Base-by-base conservation (phyloP, 2,113 vertebrate genomes). In the Protomyctophum bolini region DNA sequence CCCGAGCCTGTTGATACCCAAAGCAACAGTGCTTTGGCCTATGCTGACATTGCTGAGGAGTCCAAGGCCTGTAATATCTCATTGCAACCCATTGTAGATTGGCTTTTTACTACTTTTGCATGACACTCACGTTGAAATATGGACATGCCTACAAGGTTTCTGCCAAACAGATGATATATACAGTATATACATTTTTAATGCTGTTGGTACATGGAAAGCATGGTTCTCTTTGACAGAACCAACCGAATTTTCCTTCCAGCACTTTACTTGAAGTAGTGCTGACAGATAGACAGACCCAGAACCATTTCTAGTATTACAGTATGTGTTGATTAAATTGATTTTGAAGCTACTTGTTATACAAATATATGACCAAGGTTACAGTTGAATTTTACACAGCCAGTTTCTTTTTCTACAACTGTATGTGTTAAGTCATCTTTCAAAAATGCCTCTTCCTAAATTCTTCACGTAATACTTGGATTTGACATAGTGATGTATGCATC, bases 361-460 rank as follows among this genome's bases (percentile, higher is more conserved):
- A 47, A n/a, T 47, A 0, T 68, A n/a, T 63, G 68, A 56, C 14
- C 10, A 45, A 41, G 33, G 33, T 41, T 41, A 41, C 15, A 8
- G 49, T 50, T 50, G 8, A 50, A 50, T 41, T 6, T 50, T 50
- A 50, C 49, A 50, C 8, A 50, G 49, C 49, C 49, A 50, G 49
- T 8, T 1, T 50, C 49, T 10, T 50, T 52, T 41, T 41, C 33
- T 41, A 41, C 5, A 41, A 41, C 33, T 58, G 11, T 21, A 21
- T 21, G 21, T 66, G 5, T 12, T 66, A 1, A 68, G 60, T 63
- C 4, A 73, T 81, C 66, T 81, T 66, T 69, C 66, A 55, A 81
- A 81, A 79, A 77, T 57, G 21, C 48, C 33, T 59, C 2, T 50
- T 50, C 33, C 33, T 4, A 41, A 3, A 41, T 41, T 41, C 33